phyloP scores from a whole-genome alignment of 2,113 vertebrate genomes.

The Vulpes ferrilata region DNA sequence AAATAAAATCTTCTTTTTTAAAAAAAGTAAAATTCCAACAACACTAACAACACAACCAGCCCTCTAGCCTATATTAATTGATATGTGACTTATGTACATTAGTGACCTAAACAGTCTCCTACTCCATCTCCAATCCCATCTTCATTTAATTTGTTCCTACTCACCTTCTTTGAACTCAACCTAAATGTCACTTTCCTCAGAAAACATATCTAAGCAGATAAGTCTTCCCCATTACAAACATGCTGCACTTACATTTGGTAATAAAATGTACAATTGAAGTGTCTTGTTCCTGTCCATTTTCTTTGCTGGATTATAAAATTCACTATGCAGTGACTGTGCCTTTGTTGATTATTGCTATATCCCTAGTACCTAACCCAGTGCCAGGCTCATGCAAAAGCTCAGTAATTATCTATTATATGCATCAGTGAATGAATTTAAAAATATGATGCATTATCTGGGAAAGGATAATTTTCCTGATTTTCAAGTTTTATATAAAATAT shows the following conservation, averaged over 20 bases:
- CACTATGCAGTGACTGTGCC: not conserved
- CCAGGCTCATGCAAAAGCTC: not conserved
- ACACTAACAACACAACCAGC: not conserved
- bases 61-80: not conserved
- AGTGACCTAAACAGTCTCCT: not conserved
- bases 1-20: too few relatives aligned
- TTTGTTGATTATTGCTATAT: not conserved
- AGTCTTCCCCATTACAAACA: not conserved
- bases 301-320: not conserved
- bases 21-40: not conserved
- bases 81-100: too few relatives aligned
- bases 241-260: not conserved
- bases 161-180: not conserved
- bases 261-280: not conserved
- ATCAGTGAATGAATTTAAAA: not conserved
- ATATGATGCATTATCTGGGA: not conserved
- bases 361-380: not conserved
- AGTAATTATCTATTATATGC: not conserved
- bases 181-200: not conserved
- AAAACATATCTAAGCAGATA: not conserved
- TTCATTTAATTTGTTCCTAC: not conserved
- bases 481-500: not conserved
- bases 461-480: constrained; percentile 18
- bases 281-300: not conserved
- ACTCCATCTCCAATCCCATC: not conserved